Evolutionary conservation across 2,113 vertebrate genomes (phyloP).

Genomic region (Rhabdornis inornatus): DNA sequence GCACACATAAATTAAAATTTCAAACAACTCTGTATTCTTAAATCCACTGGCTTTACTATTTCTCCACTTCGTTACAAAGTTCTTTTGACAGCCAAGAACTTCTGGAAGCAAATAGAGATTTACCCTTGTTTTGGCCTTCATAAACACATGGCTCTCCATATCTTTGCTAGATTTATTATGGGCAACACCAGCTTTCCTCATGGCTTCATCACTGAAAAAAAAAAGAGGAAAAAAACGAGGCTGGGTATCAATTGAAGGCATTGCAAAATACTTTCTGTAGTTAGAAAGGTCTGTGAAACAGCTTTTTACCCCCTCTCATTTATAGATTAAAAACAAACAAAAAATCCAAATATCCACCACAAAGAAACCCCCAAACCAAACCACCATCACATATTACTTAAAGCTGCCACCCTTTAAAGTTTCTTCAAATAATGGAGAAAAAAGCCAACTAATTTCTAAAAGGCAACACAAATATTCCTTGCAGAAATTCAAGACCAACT

Average conservation of each 20-base stretch:
- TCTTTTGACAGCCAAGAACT: background rate
- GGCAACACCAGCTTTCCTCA: slow-evolving; percentile 92
- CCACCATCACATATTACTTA: background rate
- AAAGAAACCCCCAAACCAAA: background rate
- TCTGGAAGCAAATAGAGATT: slow-evolving; percentile 32
- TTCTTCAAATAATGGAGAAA: background rate
- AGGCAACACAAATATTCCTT: background rate
- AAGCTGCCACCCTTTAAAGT: background rate
- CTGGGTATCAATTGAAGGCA: background rate
- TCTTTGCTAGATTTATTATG: slow-evolving; percentile 94
- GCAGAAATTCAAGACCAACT: background rate
- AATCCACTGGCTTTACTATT: background rate
- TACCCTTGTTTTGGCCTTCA: slow-evolving; percentile 96
- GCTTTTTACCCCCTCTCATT: background rate
- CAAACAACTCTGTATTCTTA: background rate
- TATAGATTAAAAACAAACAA: background rate
- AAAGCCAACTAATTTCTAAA: background rate
- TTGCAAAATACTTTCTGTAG: background rate
- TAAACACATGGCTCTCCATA: slow-evolving; percentile 95
- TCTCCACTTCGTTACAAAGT: background rate
- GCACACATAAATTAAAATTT: background rate
- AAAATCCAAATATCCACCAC: background rate
- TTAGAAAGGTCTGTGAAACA: background rate
- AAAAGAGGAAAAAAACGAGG: background rate
- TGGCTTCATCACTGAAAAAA: slow-evolving; percentile 88